Conservation (phyloP, 2,888 invertebrate species). For the Lycaena phlaeas region DNA sequence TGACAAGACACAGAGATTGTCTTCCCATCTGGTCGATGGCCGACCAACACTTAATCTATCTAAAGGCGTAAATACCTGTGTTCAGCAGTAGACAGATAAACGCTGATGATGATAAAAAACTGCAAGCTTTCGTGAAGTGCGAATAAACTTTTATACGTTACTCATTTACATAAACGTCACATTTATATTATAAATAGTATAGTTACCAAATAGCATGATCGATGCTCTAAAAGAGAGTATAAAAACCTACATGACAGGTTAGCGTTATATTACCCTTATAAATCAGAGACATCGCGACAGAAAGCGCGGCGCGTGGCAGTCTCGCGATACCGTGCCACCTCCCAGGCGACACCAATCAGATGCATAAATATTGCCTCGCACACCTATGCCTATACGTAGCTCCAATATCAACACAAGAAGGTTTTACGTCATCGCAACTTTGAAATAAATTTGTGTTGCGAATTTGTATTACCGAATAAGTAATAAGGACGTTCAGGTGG, state of each 20-base stretch:
- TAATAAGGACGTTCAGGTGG: too few species aligned
- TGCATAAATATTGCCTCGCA: conserved; percentile 42
- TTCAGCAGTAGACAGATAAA: too few species aligned
- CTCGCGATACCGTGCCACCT: conserved; percentile 36
- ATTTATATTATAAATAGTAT: not conserved
- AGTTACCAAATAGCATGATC: not conserved
- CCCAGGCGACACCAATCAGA: conserved; percentile 37
- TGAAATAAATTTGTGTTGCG: not conserved
- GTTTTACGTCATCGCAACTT: not conserved
- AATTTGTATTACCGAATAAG: not conserved
- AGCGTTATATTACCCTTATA: conserved; percentile 67
- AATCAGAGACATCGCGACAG: conserved; percentile 53
- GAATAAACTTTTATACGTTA: too few species aligned
- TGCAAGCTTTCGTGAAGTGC: too few species aligned
- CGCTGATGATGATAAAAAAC: too few species aligned
- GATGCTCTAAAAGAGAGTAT: conserved; percentile 16
- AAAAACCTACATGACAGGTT: conserved; percentile 54
- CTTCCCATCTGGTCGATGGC: too few species aligned
- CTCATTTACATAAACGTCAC: too few species aligned
- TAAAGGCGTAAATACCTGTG: too few species aligned
- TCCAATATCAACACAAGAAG: conserved; percentile 6
- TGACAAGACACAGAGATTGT: too few species aligned
- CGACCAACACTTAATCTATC: too few species aligned
- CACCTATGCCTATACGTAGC: conserved; percentile 20
- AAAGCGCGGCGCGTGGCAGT: conserved; percentile 32